Evolutionary conservation across 2,888 invertebrate species (phyloP), one percentile per base, ranked within the genome.

Genomic region (Eristalis arbustorum): DNA sequence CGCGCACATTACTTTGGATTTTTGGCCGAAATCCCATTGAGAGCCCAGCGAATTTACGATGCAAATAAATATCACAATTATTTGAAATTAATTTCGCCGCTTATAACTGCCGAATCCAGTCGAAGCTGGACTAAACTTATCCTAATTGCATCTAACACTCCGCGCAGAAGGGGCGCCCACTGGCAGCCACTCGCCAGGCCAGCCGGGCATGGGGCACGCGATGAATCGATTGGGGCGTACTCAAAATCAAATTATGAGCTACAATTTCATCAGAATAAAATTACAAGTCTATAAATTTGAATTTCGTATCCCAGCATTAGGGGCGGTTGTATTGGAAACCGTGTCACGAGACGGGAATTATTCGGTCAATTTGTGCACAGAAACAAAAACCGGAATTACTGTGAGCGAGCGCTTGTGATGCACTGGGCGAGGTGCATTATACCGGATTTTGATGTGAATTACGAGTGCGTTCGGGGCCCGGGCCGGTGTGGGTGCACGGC

Each of bases 201-300:
- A n/a, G n/a, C n/a, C n/a, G n/a, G 62, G 49, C 23, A 23, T 64
- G 25, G 59, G 37, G 13, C 10, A 22, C 14, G 37, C 22, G 66
- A 76, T 84, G 72, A 75, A 84, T 80, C 75, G 18, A 72, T 67
- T 68, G 40, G 71, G 82, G 85, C 73, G 73, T 82, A 68, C 59
- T 64, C 63, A 61, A 69, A 85, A 85, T 82, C 85, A 85, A 82
- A 77, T 85, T 85, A 85, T 82, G 56, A 78, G 82, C 56, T 77
- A 69, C 73, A 85, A 85, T 85, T 85, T 77, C 82, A 82, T 85
- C 85, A 85, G 82, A 85, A 84, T 64, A 82, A 82, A 85, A 85
- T 85, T 74, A 82, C 82, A 77, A 81, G 77, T 40, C 66, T 68
- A 85, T 85, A 77, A 85, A 82, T 82, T 82, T 64, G 73, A 77